These are phyloP conservation scores for Pipistrellus nathusii DNA, from an alignment of 2,797 vertebrate genomes.

Conservation along the genomic window DNA sequence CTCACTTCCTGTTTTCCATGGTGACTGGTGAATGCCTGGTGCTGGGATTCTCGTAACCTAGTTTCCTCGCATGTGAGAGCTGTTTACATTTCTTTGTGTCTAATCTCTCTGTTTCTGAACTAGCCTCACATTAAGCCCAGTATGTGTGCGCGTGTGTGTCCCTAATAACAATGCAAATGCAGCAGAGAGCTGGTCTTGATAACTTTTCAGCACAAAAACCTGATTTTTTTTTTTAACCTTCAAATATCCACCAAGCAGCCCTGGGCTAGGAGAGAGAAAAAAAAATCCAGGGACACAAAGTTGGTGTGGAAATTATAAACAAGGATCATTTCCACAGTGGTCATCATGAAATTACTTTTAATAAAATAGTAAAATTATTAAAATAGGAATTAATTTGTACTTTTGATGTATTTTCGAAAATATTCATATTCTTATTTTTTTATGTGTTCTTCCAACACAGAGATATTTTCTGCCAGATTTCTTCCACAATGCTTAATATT, in stretches of 20 bases:
- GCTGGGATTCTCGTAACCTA: constrained; percentile 92
- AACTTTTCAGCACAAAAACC: constrained; percentile 85
- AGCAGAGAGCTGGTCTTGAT: constrained; percentile 84
- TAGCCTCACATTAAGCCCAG: constrained; percentile 87
- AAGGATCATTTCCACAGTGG: constrained; percentile 65
- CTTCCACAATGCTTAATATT: constrained; percentile 69
- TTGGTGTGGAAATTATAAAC: constrained; percentile 9
- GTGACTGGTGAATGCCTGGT: constrained; percentile 93
- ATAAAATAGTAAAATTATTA: neutral
- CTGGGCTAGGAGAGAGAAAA: neutral
- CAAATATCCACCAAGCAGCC: constrained; percentile 22
- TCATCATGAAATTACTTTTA: constrained; percentile 66
- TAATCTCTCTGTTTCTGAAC: constrained; percentile 87
- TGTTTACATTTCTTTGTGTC: constrained; percentile 91
- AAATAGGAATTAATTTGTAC: constrained; percentile 69
- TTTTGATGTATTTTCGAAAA: constrained; percentile 74
- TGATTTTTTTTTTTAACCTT: constrained; percentile 70
- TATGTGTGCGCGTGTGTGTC: constrained; percentile 44
- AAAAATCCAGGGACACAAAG: constrained; percentile 26
- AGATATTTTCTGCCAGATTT: constrained; percentile 69
- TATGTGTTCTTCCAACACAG: neutral
- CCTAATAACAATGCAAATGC: constrained; percentile 87
- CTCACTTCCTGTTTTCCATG: constrained; percentile 95
- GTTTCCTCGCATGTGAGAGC: constrained; percentile 91
- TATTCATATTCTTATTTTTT: constrained; percentile 53